Evolutionary conservation across 1,140 invertebrate genomes (phyloP).

Genomic region (Bombus sibiricus): DNA sequence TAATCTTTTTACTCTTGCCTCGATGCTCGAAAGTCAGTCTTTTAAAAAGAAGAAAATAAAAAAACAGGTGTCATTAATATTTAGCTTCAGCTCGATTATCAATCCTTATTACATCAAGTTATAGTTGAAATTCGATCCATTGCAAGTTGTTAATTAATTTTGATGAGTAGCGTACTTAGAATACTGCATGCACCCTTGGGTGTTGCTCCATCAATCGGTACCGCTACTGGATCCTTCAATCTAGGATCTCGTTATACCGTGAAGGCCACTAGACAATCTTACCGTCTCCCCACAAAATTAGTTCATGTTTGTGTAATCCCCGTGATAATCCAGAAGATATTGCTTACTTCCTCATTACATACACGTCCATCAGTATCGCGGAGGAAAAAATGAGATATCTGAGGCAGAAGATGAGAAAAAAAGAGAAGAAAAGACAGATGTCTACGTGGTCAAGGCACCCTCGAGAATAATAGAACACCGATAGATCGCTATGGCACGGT

Average conservation of each 20-base stretch:
- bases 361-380: too few relatives aligned
- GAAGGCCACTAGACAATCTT: not conserved
- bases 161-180: not conserved
- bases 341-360: slow-evolving; percentile 42
- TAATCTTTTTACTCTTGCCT: too few relatives aligned
- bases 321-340: not conserved
- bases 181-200: not conserved
- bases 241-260: not conserved
- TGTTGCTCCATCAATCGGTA: not conserved
- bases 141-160: slow-evolving; percentile 1
- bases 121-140: not conserved
- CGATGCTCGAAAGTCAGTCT: too few relatives aligned
- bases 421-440: slow-evolving; percentile 29
- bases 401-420: not conserved
- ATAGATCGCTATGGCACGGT: slow-evolving; percentile 56
- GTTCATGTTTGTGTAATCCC: slow-evolving; percentile 37
- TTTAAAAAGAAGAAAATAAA: too few relatives aligned
- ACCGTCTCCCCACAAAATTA: slow-evolving; percentile 27
- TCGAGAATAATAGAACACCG: slow-evolving; percentile 60
- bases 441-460: slow-evolving; percentile 49
- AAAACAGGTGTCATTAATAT: too few relatives aligned
- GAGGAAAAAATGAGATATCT: not conserved
- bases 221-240: not conserved
- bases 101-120: not conserved
- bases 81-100: too few relatives aligned